Evolutionary conservation across 2,797 vertebrate genomes (phyloP).

Genomic region (Adrianichthys oophorus): DNA sequence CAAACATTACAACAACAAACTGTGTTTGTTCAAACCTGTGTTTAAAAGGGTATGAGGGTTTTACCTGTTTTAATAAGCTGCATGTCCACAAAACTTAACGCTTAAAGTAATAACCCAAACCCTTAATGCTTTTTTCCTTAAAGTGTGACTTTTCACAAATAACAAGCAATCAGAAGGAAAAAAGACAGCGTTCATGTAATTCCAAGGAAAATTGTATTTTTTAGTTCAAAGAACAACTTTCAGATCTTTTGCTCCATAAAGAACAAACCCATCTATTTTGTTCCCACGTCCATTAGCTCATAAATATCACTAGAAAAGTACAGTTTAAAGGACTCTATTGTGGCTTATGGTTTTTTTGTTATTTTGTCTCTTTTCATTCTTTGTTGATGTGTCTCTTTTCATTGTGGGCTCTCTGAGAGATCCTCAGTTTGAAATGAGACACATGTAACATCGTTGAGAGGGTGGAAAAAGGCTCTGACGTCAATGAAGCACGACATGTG

Average conservation of each 20-base stretch:
- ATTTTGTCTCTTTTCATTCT: conserved; percentile 20
- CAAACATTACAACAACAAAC: no score
- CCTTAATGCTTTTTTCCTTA: not conserved
- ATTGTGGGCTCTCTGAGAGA: conserved; percentile 52
- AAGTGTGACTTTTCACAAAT: conserved; percentile 5
- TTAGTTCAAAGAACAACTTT: conserved; percentile 13
- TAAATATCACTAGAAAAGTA: conserved; percentile 46
- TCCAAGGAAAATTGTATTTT: conserved; percentile 6
- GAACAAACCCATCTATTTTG: conserved; percentile 39
- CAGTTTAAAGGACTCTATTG: conserved; percentile 30
- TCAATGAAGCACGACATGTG: conserved; percentile 72
- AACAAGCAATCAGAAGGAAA: not conserved
- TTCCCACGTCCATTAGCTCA: conserved; percentile 35
- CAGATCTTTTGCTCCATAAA: conserved; percentile 15
- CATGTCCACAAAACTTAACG: no score
- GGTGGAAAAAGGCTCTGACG: conserved; percentile 66
- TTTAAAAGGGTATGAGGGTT: no score
- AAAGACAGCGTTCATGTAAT: not conserved
- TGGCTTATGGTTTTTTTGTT: conserved; percentile 47
- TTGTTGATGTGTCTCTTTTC: conserved; percentile 28
- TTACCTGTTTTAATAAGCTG: no score
- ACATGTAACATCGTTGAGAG: conserved; percentile 46
- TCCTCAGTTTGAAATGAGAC: conserved; percentile 57
- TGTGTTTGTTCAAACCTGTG: no score
- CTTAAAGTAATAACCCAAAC: no score